Evolutionary conservation across 30 jellyfish, hydroid and myxozoan species (phyloP), one percentile per base, ranked within the genome.

Genomic region (Aurelia aurita): DNA sequence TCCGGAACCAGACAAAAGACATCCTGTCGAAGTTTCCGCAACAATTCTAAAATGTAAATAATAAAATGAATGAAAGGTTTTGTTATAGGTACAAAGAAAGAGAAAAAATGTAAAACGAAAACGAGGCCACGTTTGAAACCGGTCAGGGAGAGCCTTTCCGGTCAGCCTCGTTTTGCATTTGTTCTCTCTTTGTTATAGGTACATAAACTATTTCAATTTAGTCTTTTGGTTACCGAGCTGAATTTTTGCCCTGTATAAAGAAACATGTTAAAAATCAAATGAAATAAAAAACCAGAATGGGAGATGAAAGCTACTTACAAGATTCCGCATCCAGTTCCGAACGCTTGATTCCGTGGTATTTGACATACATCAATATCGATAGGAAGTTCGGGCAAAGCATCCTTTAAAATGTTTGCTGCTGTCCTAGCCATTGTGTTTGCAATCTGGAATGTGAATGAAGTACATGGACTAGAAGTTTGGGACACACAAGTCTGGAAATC

Each of bases 1-100:
- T 16, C 79, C 89, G 5, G 94, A 79, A 7, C 94, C 89, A 1
- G 87, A 90, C 23, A 89, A 64, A 23, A 80, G 69, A 34, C 94
- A 89, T 5, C 97, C 97, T 7, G 97, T 79, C 28, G 97, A 79
- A 9, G 97, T 89, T 69, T 79, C 90, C 21, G 90, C 97, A 18
- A 79, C 54, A 15, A 89, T 61, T 20, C 97, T 89, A 47, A 20
- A 69, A 43, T 16, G 29, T 10, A 67, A 63, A 29, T 19, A 23
- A 20, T 0, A 13, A 64, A 9, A 15, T 39, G 0, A 39, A 7
- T 39, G 51, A 39, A 39, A 39, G 51, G 51, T 7, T n/a, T n/a
- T n/a, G n/a, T n/a, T n/a, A n/a, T n/a, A n/a, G n/a, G n/a, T n/a
- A n/a, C n/a, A n/a, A n/a, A n/a, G n/a, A n/a, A n/a, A n/a, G n/a